phyloP scores from a whole-genome alignment of 2,888 invertebrate species.

The Rhingia campestris region DNA sequence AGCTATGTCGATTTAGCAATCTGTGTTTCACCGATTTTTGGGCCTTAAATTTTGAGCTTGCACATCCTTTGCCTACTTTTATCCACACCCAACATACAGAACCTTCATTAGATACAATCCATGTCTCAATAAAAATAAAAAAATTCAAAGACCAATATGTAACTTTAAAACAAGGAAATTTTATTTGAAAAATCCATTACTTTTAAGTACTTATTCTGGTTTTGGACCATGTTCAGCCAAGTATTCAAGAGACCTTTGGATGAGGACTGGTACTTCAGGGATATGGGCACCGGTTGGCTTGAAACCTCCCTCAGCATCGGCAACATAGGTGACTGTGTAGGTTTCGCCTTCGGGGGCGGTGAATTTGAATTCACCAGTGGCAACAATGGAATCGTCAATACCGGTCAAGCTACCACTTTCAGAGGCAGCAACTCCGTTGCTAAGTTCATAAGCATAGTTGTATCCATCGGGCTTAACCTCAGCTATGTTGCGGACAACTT shows the following conservation, averaged over 20 bases:
- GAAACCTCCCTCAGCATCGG: constrained; percentile 87
- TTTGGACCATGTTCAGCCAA: constrained; percentile 83
- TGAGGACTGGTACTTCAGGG: constrained; percentile 88
- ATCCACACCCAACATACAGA: too few relatives aligned
- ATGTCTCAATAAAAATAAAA: too few relatives aligned
- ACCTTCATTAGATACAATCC: too few relatives aligned
- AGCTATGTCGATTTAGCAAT: too few relatives aligned
- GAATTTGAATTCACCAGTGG: constrained; percentile 86
- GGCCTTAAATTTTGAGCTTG: too few relatives aligned
- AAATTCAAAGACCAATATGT: too few relatives aligned
- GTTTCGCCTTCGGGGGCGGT: constrained; percentile 86
- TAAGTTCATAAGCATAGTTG: constrained; percentile 76
- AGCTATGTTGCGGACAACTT: constrained; percentile 75
- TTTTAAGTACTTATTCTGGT: too few relatives aligned
- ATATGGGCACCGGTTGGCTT: constrained; percentile 84
- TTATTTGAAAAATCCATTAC: too few relatives aligned
- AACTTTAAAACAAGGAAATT: too few relatives aligned
- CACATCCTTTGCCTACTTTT: too few relatives aligned
- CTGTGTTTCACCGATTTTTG: too few relatives aligned
- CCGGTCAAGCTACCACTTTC: constrained; percentile 75
- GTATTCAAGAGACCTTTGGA: constrained; percentile 86
- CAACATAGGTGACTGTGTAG: constrained; percentile 86
- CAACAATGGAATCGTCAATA: constrained; percentile 77
- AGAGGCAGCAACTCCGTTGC: constrained; percentile 76
- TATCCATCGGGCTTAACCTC: constrained; percentile 78